A percentile compares a stretch with the other conserved stretches of the same genome.
Evolutionary conservation across 2,797 vertebrate species (phyloP).

Genomic region (Acanthiza pusilla): DNA sequence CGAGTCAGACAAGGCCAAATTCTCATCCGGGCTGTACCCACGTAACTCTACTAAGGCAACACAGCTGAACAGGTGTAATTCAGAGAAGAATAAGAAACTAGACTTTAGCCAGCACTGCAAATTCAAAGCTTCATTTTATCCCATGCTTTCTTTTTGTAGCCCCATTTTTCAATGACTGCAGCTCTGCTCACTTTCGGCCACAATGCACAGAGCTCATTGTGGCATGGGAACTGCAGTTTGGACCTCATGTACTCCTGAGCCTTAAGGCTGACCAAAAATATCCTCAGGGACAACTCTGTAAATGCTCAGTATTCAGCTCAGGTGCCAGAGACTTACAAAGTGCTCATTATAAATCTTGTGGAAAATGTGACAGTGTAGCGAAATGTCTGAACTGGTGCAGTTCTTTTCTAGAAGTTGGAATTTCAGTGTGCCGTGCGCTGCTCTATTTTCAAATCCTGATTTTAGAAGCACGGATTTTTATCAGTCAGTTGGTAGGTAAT

Average conservation of each 20-base stretch:
- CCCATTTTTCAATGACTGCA: neutral
- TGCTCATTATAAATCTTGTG: slow-evolving; percentile 47
- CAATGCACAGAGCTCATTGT: rapidly evolving
- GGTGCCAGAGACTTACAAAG: slow-evolving; percentile 46
- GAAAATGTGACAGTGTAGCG: slow-evolving; percentile 27
- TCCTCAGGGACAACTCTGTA: neutral
- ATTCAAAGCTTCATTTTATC: neutral
- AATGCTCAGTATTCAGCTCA: slow-evolving; percentile 6
- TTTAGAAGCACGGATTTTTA: neutral
- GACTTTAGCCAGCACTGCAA: neutral
- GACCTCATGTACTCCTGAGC: neutral
- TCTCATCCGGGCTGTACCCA: neutral
- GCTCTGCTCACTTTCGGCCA: neutral
- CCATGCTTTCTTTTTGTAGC: neutral
- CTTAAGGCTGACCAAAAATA: neutral
- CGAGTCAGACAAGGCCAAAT: neutral
- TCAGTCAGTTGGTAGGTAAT: neutral
- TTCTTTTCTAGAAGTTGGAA: neutral
- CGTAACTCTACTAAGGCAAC: rapidly evolving
- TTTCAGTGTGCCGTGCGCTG: neutral
- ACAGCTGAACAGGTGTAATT: neutral
- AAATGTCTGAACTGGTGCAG: neutral
- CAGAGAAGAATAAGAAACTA: neutral
- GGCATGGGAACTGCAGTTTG: neutral
- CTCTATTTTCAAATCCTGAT: neutral